A percentile compares a stretch with the other conserved stretches of the same genome.
Evolutionary conservation across 2,797 vertebrate genomes (phyloP).

Genomic region (Pristis pectinata): DNA sequence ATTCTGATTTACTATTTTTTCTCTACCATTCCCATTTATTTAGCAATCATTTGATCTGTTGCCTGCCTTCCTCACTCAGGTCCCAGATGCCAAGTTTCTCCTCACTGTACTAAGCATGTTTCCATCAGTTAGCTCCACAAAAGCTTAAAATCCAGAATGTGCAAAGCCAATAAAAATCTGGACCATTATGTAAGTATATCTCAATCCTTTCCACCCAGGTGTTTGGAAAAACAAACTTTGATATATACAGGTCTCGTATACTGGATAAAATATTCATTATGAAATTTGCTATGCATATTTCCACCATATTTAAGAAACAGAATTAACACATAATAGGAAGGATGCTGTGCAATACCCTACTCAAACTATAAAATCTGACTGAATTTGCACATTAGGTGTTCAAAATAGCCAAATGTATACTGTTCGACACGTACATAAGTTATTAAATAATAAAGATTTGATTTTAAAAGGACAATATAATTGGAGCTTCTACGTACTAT

Average conservation of each 20-base stretch:
- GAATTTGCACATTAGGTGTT: constrained; percentile 53
- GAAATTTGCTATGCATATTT: constrained; percentile 66
- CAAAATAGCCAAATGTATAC: constrained; percentile 67
- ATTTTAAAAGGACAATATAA: constrained; percentile 75
- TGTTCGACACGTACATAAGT: constrained; percentile 75
- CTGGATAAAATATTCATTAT: constrained; percentile 76
- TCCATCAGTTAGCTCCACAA: not conserved
- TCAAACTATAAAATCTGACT: constrained; percentile 52
- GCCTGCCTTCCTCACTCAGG: not conserved
- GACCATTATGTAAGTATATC: constrained; percentile 20
- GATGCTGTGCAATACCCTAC: constrained; percentile 63
- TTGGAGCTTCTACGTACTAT: constrained; percentile 76
- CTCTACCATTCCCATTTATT: not conserved
- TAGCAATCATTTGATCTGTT: not conserved
- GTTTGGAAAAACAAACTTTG: not conserved
- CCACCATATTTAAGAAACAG: constrained; percentile 67
- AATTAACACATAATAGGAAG: constrained; percentile 64
- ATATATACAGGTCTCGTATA: constrained; percentile 53
- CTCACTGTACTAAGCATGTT: not conserved
- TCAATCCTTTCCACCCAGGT: not conserved
- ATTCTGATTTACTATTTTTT: not conserved
- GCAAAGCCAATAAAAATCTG: not conserved
- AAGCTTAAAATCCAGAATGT: not conserved
- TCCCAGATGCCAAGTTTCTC: not conserved
- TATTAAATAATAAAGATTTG: constrained; percentile 80